A percentile compares a stretch with the other conserved stretches of the same genome.
phyloP scores from a whole-genome alignment of 2,797 vertebrate genomes.

The Acipenser ruthenus region DNA sequence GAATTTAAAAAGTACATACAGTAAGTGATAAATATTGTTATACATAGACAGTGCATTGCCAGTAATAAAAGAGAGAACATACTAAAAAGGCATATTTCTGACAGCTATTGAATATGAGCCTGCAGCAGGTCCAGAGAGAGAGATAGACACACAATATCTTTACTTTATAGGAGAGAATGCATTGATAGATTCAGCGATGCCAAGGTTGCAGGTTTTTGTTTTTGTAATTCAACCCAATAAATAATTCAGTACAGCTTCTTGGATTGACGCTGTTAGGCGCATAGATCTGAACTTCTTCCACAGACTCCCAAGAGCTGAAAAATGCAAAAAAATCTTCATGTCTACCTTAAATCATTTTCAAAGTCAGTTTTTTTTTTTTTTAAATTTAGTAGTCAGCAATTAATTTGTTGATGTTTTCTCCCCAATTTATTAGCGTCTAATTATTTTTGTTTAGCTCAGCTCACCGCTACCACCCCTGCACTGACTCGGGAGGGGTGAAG shows the following conservation, averaged over 20 bases:
- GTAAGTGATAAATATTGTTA: neutral
- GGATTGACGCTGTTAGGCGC: neutral
- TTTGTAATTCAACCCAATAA: slow-evolving; percentile 1
- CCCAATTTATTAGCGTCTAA: neutral
- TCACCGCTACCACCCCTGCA: neutral
- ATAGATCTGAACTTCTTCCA: slow-evolving; percentile 1
- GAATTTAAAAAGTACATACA: too few relatives aligned
- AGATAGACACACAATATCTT: neutral
- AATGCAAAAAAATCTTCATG: neutral
- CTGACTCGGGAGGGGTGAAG: slow-evolving; percentile 1
- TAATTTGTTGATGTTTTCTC: neutral
- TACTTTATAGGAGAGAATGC: neutral
- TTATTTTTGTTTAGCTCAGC: too few relatives aligned
- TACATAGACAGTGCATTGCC: neutral
- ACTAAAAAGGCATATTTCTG: neutral
- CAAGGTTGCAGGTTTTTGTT: neutral
- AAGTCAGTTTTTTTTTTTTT: slow-evolving; percentile 5
- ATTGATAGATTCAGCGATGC: slow-evolving; percentile 1
- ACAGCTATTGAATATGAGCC: neutral
- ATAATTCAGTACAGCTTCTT: slow-evolving; percentile 10
- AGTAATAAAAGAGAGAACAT: neutral
- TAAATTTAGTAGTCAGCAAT: neutral
- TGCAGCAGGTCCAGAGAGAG: neutral
- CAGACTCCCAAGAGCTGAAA: neutral
- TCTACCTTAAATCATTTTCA: slow-evolving; percentile 3